phyloP scores from a whole-genome alignment of 2,113 vertebrate species.

The Leptosomus discolor region DNA sequence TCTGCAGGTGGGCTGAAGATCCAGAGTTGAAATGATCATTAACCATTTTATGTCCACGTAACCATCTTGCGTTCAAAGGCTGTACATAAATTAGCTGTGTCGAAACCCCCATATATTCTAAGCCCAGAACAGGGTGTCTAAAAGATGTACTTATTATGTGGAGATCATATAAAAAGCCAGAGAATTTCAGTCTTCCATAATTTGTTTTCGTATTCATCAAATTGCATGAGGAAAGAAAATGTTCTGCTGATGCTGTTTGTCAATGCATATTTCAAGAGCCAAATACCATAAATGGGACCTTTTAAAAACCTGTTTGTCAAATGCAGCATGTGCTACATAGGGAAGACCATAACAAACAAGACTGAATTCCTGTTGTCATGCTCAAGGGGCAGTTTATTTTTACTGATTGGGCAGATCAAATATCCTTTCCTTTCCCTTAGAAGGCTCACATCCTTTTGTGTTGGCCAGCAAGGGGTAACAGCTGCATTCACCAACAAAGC shows the following conservation, averaged over 20 bases:
- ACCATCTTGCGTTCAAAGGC: neutral
- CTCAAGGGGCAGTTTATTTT: neutral
- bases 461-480: neutral
- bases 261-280: neutral
- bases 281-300: neutral
- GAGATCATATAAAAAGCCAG: neutral
- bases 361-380: neutral
- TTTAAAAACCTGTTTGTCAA: neutral
- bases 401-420: neutral
- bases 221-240: neutral
- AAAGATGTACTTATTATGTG: neutral
- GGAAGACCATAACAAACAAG: neutral
- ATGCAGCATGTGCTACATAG: neutral
- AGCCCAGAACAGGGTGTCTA: neutral
- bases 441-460: neutral
- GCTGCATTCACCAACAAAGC: neutral
- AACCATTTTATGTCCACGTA: neutral
- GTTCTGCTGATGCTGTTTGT: neutral
- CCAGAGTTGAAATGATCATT: neutral
- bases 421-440: neutral
- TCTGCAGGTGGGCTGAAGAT: neutral
- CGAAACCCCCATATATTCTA: neutral
- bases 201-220: neutral
- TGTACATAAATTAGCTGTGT: neutral
- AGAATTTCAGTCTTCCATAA: neutral